A percentile compares a stretch with the other conserved stretches of the same genome.
These are phyloP conservation scores for human (Homo sapiens) DNA, from an alignment of 2,113 vertebrate species.

Conservation along the genomic window DNA sequence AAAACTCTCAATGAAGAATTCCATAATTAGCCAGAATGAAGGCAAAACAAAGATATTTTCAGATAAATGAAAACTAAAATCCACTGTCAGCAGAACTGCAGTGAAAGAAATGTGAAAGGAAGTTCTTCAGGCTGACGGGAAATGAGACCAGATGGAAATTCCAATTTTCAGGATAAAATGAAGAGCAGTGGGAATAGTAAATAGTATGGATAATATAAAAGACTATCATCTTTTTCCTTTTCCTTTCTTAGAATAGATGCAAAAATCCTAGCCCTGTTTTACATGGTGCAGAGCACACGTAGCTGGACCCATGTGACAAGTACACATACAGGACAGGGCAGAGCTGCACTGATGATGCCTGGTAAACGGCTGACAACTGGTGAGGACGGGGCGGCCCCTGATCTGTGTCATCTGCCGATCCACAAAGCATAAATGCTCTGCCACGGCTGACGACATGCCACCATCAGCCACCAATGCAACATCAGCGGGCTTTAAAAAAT, in stretches of 20 bases:
- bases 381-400: fast-evolving
- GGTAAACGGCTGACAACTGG: fast-evolving
- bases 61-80: not conserved
- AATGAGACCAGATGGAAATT: not conserved
- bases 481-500: not conserved
- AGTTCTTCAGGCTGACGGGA: not conserved
- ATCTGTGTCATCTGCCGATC: fast-evolving
- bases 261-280: no score
- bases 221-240: not conserved
- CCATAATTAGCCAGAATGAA: not conserved
- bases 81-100: not conserved
- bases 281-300: not conserved
- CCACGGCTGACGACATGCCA: not conserved
- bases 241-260: not conserved
- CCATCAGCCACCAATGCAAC: not conserved
- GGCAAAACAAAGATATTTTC: not conserved
- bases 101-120: not conserved
- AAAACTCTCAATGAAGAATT: not conserved
- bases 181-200: not conserved
- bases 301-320: not conserved
- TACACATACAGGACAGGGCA: not conserved
- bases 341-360: not conserved
- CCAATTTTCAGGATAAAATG: not conserved
- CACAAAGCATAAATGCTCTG: not conserved
- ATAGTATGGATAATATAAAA: not conserved